A percentile compares a stretch with the other conserved stretches of the same genome.
These are phyloP conservation scores for Bolborhynchus lineola DNA, from an alignment of 2,113 vertebrate genomes.

Conservation along the genomic window DNA sequence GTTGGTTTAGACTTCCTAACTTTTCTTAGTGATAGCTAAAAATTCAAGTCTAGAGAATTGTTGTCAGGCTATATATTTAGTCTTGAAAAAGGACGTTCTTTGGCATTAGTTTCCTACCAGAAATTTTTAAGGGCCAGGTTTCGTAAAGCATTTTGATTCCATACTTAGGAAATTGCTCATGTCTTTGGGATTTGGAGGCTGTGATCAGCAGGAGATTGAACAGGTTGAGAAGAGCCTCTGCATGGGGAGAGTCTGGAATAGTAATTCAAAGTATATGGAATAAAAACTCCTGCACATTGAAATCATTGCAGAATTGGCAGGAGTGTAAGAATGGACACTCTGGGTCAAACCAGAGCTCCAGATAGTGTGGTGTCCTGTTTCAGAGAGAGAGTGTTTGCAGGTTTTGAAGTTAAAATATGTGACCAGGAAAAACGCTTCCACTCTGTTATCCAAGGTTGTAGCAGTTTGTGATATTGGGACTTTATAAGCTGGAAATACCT, in stretches of 20 bases:
- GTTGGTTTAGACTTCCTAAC: neutral
- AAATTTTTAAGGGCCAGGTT: neutral
- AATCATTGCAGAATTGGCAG: neutral
- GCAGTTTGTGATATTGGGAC: neutral
- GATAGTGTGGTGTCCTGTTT: neutral
- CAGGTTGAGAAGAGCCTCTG: neutral
- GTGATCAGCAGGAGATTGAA: neutral
- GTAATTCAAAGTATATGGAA: neutral
- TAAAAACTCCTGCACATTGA: neutral
- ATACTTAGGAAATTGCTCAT: neutral
- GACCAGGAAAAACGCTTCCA: neutral
- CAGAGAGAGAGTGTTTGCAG: neutral
- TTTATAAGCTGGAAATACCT: neutral
- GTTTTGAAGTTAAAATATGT: neutral
- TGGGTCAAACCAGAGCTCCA: neutral
- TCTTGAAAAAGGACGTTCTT: neutral
- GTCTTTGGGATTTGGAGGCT: neutral
- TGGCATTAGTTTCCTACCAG: neutral
- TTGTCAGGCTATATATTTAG: neutral
- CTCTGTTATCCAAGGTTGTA: neutral
- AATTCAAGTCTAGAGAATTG: neutral
- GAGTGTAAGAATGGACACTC: accelerated
- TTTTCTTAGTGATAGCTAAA: neutral
- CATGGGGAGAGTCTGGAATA: neutral
- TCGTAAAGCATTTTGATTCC: neutral